Base-by-base conservation (phyloP, 2,797 vertebrate species). In the Mormyrops attenuatus region DNA sequence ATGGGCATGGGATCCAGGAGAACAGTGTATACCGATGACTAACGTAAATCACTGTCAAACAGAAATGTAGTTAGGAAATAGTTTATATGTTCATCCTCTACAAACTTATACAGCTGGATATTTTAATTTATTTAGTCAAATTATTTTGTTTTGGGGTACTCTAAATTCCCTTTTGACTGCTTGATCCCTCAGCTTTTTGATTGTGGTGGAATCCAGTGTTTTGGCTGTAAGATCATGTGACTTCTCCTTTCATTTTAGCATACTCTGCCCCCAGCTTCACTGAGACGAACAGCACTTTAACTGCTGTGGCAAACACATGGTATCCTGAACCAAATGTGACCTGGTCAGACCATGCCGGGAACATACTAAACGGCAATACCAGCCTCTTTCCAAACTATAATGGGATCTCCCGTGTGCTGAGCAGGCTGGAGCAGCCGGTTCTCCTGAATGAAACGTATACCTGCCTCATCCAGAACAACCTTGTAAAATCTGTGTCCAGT, bases 381-480 rank as follows among this genome's bases (percentile, higher is more conserved):
- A 91, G 49, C 0, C 0, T 89, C 87, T 93, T 92, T 91, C 91
- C 86, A 26, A 94, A 94, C 0, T 91, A 94, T 0, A 90, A 91
- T 50, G 94, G 94, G 4, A 84, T 94, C 91, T 89, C 94, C 88
- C 93, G 90, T 90, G 94, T 96, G 20, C 89, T 93, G 5, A 95
- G 94, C 1, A 89, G 93, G 11, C 93, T 96, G 90, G 91, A 88
- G 66, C 92, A 92, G 0, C 38, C 20, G 4, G 3, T 93, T 47
- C 90, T 90, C 0, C 17, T 91, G 88, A 94, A 95, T 0, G 87
- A 91, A 84, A 95, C 94, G 13, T 96, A 95, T 88, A 94, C 92
- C 90, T 96, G 94, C 0, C 87, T 94, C 91, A 94, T 95, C 88
- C 91, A 96, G 89, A 96, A 95, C 53, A 63, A 30, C 92, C 91